phyloP scores from a whole-genome alignment of 2,797 vertebrate species.

The Chelon labrosus region DNA sequence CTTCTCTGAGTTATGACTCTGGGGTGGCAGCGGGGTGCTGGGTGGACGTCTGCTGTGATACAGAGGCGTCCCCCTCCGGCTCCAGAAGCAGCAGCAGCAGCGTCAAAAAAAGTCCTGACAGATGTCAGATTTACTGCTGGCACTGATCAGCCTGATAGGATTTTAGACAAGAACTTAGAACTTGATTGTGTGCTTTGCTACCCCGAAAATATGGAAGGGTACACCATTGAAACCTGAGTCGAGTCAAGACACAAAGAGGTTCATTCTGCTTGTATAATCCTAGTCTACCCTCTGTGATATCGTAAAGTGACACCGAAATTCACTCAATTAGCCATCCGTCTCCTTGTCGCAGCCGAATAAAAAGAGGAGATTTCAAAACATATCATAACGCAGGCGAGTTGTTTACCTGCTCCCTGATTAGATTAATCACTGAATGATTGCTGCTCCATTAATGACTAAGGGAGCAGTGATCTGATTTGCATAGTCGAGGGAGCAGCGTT shows the following conservation, averaged over 20 bases:
- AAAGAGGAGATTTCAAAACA: not conserved
- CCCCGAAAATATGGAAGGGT: not conserved
- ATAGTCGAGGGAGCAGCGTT: not conserved
- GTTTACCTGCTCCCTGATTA: not conserved
- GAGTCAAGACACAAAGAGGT: not conserved
- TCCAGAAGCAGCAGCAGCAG: slow-evolving; percentile 17
- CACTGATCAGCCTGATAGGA: slow-evolving; percentile 19
- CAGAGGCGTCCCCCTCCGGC: slow-evolving; percentile 34
- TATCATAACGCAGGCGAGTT: not conserved
- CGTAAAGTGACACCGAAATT: not conserved
- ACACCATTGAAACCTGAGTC: not conserved
- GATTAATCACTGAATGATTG: not conserved
- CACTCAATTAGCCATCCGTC: not conserved
- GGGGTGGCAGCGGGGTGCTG: slow-evolving; percentile 21
- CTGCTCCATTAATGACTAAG: not conserved
- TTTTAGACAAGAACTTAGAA: slow-evolving; percentile 9
- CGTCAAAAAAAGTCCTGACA: slow-evolving; percentile 21
- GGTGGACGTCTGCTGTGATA: slow-evolving; percentile 61
- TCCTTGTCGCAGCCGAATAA: not conserved
- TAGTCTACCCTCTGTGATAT: not conserved
- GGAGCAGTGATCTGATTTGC: not conserved
- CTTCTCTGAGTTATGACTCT: slow-evolving; percentile 49
- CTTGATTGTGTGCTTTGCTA: not conserved
- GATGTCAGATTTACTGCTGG: slow-evolving; percentile 45
- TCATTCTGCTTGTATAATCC: no score